Evolutionary conservation across 2,888 invertebrate species (phyloP).

Genomic region (Cheilosia vernalis): DNA sequence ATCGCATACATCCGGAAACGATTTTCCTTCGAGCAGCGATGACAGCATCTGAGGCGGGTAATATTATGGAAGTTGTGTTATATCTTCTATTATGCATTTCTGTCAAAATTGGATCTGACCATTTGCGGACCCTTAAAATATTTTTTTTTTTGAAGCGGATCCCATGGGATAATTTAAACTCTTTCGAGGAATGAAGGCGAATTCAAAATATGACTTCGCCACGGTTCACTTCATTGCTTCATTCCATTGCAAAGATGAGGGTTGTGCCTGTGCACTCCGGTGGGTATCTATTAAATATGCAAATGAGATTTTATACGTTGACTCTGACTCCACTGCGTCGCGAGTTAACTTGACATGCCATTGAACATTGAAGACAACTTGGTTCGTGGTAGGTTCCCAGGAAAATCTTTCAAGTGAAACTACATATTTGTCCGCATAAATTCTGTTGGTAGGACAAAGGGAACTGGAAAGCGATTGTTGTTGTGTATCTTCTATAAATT

Average conservation of each 20-base stretch:
- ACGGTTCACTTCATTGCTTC: conserved; percentile 57
- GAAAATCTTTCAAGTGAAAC: conserved; percentile 67
- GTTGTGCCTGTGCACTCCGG: conserved; percentile 44
- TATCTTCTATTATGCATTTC: background rate
- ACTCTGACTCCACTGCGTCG: conserved; percentile 10
- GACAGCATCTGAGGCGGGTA: background rate
- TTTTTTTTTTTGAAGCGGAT: conserved; percentile 26
- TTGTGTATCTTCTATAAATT: background rate
- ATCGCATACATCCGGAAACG: conserved; percentile 56
- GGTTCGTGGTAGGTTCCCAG: conserved; percentile 54
- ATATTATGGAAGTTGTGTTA: background rate
- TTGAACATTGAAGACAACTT: conserved; percentile 20
- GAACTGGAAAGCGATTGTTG: conserved; percentile 12
- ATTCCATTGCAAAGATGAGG: conserved; percentile 31
- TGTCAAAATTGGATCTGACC: conserved; percentile 43
- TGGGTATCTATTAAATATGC: conserved; percentile 69
- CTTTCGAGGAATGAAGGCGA: conserved; percentile 35
- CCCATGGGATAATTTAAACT: conserved; percentile 42
- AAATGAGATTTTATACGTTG: conserved; percentile 63
- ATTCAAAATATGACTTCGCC: conserved; percentile 47
- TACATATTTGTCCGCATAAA: conserved; percentile 36
- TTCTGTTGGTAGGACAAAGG: conserved; percentile 16
- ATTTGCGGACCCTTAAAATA: conserved; percentile 39
- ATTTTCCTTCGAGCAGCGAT: conserved; percentile 39
- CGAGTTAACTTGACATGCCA: conserved; percentile 1